phyloP scores from a whole-genome alignment of 2,113 vertebrate genomes.

The Podilymbus podiceps region DNA sequence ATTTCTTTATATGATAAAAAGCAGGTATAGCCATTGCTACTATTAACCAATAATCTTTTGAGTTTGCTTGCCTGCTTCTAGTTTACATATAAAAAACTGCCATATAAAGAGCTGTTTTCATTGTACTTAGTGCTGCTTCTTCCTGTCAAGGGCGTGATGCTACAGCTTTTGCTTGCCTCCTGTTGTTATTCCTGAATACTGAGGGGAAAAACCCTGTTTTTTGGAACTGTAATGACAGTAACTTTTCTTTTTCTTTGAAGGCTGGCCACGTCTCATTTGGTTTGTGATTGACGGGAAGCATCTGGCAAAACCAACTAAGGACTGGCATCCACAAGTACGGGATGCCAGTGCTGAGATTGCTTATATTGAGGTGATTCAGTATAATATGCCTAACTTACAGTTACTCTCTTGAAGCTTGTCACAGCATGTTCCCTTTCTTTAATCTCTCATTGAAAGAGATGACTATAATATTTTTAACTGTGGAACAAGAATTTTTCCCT shows the following conservation, averaged over 20 bases:
- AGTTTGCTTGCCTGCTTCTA: not conserved
- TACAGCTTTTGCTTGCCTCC: not conserved
- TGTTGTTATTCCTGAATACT: not conserved
- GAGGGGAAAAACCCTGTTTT: not conserved
- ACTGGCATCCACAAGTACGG: conserved; percentile 84
- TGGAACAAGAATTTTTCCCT: not conserved
- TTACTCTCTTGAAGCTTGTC: not conserved
- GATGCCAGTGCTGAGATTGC: conserved; percentile 84
- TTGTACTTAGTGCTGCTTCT: not conserved
- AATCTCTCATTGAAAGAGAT: not conserved
- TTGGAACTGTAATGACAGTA: not conserved
- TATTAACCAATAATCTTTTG: not conserved
- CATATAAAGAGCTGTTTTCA: not conserved
- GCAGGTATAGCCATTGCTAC: not conserved
- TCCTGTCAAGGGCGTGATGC: not conserved
- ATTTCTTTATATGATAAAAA: not conserved
- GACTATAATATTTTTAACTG: not conserved
- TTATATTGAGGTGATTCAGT: conserved; percentile 87
- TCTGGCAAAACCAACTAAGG: conserved; percentile 90
- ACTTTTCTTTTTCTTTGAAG: conserved; percentile 62
- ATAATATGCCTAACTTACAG: not conserved
- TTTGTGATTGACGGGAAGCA: conserved; percentile 96
- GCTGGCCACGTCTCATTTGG: conserved; percentile 92
- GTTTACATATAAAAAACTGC: not conserved
- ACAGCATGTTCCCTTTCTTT: not conserved